Percentiles rank a stretch among this genome's conserved stretches.
Evolutionary conservation across 2,888 invertebrate species (phyloP).

Genomic region (Zaprionus obscuricornis): DNA sequence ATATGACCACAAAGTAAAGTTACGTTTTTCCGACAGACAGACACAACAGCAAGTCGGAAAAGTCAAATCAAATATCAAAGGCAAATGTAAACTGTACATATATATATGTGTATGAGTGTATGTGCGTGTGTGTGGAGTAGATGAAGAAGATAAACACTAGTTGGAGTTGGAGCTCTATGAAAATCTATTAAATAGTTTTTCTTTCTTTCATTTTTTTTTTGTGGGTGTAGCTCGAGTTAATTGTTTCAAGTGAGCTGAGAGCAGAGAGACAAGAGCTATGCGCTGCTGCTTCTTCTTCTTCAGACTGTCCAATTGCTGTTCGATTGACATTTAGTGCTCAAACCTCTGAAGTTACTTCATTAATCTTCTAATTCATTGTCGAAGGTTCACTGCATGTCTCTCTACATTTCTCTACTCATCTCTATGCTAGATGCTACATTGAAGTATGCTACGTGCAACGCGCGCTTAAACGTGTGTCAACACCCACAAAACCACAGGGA

Average conservation of each 20-base stretch:
- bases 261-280: slow-evolving; percentile 13
- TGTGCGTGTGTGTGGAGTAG: slow-evolving; percentile 20
- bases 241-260: slow-evolving; percentile 48
- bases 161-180: not conserved
- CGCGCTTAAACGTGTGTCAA: slow-evolving; percentile 69
- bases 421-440: no score
- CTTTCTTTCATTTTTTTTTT: no score
- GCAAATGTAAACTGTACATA: slow-evolving; percentile 44
- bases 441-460: not conserved
- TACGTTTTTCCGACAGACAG: no score
- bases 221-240: slow-evolving; percentile 49
- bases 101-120: no score
- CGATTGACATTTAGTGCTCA: slow-evolving; percentile 62
- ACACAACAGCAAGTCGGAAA: slow-evolving; percentile 52
- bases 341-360: slow-evolving; percentile 46
- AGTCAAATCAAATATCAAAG: slow-evolving; percentile 80
- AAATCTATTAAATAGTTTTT: no score
- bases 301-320: slow-evolving; percentile 43
- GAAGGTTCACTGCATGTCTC: slow-evolving; percentile 17
- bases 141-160: no score
- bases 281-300: slow-evolving; percentile 44
- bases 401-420: slow-evolving; percentile 6
- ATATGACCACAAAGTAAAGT: slow-evolving; percentile 79
- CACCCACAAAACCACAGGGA: slow-evolving; percentile 79
- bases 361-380: slow-evolving; percentile 66